A percentile compares a stretch with the other conserved stretches of the same genome.
phyloP scores from a whole-genome alignment of 2,888 invertebrate species.

The Aleiodes leptofemur region DNA sequence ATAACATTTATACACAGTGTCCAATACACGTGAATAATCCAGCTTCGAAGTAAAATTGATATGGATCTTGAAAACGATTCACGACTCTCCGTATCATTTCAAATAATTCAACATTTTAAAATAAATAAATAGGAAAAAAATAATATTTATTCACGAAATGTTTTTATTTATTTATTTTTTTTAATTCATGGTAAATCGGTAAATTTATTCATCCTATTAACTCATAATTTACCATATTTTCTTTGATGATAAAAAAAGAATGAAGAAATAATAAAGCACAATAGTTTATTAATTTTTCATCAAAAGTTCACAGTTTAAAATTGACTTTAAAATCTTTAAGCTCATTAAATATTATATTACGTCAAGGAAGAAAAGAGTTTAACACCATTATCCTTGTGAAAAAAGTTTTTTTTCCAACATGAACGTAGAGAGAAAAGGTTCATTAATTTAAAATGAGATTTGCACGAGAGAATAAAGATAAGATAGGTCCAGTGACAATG shows the following conservation, averaged over 20 bases:
- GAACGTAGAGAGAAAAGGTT: not conserved
- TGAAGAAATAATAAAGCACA: not conserved
- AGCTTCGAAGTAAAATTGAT: conserved; percentile 11
- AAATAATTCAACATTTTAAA: not conserved
- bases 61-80: conserved; percentile 13
- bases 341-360: conserved; percentile 26
- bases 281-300: conserved; percentile 12
- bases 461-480: conserved; percentile 24
- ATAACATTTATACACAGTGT: conserved; percentile 21
- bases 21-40: conserved; percentile 11
- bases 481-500: conserved; percentile 12
- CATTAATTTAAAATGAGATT: conserved; percentile 31
- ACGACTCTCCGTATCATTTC: conserved; percentile 5
- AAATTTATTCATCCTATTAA: too few relatives aligned
- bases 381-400: conserved; percentile 24
- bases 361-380: conserved; percentile 19
- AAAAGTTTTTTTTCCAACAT: not conserved
- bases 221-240: too few relatives aligned
- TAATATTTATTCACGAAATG: too few relatives aligned
- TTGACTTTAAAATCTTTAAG: conserved; percentile 3
- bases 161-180: too few relatives aligned
- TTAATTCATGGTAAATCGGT: too few relatives aligned
- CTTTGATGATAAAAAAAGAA: too few relatives aligned
- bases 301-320: conserved; percentile 5
- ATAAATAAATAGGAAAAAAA: not conserved